Evolutionary conservation across 2,888 invertebrate species (phyloP).

Genomic region (Gibbula magus): DNA sequence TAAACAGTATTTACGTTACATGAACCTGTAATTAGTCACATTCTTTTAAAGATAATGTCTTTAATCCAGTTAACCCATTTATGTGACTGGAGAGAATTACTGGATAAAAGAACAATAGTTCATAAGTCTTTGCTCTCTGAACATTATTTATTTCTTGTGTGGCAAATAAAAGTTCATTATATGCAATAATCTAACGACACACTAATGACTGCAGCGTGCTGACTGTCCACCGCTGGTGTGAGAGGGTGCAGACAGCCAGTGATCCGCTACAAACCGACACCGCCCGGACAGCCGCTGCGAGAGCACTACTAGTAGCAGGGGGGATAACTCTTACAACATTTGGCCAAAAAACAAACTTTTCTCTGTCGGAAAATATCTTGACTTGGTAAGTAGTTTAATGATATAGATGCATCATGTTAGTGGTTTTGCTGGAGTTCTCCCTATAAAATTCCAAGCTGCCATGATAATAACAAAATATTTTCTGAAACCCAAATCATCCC

Average conservation of each 20-base stretch:
- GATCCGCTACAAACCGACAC: constrained; percentile 48
- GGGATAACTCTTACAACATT: constrained; percentile 29
- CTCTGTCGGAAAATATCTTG: neutral
- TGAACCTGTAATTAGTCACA: neutral
- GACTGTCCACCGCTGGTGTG: constrained; percentile 38
- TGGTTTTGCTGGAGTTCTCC: neutral
- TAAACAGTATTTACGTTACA: too few species aligned
- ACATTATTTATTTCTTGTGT: too few species aligned
- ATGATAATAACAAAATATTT: neutral
- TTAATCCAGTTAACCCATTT: too few species aligned
- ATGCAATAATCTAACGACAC: too few species aligned
- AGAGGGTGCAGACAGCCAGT: constrained; percentile 36
- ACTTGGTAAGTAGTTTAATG: neutral
- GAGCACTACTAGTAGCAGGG: constrained; percentile 50
- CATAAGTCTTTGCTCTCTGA: too few species aligned
- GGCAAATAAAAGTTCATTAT: too few species aligned
- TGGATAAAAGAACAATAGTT: too few species aligned
- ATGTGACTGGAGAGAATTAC: too few species aligned
- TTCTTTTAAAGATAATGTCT: too few species aligned
- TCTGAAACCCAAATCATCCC: too few species aligned
- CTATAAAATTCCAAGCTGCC: neutral
- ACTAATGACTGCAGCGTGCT: constrained; percentile 25
- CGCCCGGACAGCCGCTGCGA: constrained; percentile 49
- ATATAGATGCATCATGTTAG: neutral
- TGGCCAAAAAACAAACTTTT: neutral